Evolutionary conservation across 2,888 invertebrate species (phyloP).

Genomic region (Acronicta psi): DNA sequence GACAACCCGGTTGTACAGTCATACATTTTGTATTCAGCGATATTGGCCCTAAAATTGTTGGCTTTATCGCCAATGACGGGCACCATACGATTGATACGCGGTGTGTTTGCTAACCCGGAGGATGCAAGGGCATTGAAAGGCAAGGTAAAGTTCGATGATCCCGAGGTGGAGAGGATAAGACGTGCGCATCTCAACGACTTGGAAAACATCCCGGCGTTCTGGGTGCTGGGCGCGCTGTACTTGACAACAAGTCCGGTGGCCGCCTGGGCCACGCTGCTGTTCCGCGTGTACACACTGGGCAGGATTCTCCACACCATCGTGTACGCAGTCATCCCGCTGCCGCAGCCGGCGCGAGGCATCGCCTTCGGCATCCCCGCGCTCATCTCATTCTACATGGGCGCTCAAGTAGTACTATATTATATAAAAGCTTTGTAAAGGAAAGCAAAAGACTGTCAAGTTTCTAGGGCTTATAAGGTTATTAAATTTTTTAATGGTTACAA

Average conservation of each 20-base stretch:
- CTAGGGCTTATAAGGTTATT: constrained; percentile 2
- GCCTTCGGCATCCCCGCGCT: constrained; percentile 70
- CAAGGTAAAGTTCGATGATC: constrained; percentile 78
- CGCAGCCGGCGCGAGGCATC: constrained; percentile 86
- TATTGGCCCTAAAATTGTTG: constrained; percentile 76
- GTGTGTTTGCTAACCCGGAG: constrained; percentile 76
- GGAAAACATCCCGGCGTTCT: constrained; percentile 92
- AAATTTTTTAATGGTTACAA: constrained; percentile 10
- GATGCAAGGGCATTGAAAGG: constrained; percentile 70
- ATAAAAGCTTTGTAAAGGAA: constrained; percentile 61
- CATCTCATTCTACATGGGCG: constrained; percentile 76
- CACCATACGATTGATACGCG: constrained; percentile 63
- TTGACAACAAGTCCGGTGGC: constrained; percentile 88
- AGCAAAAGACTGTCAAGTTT: constrained; percentile 8
- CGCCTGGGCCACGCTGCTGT: constrained; percentile 75
- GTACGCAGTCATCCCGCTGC: constrained; percentile 90
- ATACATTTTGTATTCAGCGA: constrained; percentile 76
- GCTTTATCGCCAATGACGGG: constrained; percentile 67
- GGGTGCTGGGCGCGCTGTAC: constrained; percentile 90
- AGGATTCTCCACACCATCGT: constrained; percentile 90
- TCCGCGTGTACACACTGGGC: constrained; percentile 86
- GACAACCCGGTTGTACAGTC: constrained; percentile 71
- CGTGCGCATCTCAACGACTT: constrained; percentile 92
- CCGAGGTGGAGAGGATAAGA: constrained; percentile 73
- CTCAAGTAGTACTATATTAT: constrained; percentile 71